Evolutionary conservation across 2,888 invertebrate genomes (phyloP).

Genomic region (Tholera decimalis): DNA sequence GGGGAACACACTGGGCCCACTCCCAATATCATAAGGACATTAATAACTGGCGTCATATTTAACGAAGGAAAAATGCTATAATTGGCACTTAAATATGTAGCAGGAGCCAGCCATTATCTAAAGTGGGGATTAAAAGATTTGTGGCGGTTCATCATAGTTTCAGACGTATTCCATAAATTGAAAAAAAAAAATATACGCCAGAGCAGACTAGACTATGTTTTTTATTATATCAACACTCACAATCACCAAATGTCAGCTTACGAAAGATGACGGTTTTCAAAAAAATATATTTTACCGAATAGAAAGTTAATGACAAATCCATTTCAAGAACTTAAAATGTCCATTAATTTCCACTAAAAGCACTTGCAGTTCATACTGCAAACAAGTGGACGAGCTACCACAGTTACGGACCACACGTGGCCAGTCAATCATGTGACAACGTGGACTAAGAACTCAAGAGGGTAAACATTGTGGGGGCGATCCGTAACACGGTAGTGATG

Average conservation of each 20-base stretch:
- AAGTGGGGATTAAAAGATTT: conserved; percentile 48
- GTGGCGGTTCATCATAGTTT: conserved; percentile 13
- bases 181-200: no score
- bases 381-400: conserved; percentile 69
- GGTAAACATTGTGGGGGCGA: conserved; percentile 80
- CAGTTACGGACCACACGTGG: conserved; percentile 77
- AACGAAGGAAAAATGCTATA: conserved; percentile 64
- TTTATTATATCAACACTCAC: conserved; percentile 7
- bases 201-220: no score
- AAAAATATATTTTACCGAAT: conserved; percentile 17
- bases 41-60: conserved; percentile 65
- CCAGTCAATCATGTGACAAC: conserved; percentile 84
- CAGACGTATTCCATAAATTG: neutral
- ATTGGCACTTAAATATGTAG: conserved; percentile 62
- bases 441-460: conserved; percentile 74
- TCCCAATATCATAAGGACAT: conserved; percentile 70
- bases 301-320: conserved; percentile 51
- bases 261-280: conserved; percentile 6
- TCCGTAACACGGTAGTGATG: conserved; percentile 82
- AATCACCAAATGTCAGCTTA: conserved; percentile 24
- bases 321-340: conserved; percentile 53
- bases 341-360: conserved; percentile 61
- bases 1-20: conserved; percentile 69
- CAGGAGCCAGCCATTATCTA: conserved; percentile 48
- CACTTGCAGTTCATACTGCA: conserved; percentile 46